These are phyloP conservation scores for Formica selysi DNA, from an alignment of 1,140 invertebrate genomes.

Conservation along the genomic window DNA sequence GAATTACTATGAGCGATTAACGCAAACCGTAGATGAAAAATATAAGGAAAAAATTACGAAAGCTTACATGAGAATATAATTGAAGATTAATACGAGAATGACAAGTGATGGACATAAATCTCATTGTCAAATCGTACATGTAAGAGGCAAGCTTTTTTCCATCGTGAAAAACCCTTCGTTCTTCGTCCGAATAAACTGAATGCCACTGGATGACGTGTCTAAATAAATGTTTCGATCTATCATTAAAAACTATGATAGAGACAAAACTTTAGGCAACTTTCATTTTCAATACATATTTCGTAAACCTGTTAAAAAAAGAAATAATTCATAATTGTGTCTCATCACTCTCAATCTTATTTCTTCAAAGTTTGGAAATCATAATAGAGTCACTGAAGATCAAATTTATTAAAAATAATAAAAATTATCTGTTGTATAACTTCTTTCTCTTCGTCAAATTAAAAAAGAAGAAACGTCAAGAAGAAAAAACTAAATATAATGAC, in stretches of 20 bases:
- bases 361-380: background rate
- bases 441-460: background rate
- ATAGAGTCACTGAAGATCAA: background rate
- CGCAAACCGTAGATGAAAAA: background rate
- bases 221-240: background rate
- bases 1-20: background rate
- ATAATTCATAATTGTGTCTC: background rate
- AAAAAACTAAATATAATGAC: background rate
- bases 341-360: background rate
- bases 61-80: background rate
- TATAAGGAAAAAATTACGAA: constrained; percentile 10
- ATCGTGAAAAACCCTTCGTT: background rate
- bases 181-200: background rate
- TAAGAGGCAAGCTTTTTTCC: constrained; percentile 3
- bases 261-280: background rate
- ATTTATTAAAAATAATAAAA: background rate
- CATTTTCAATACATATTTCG: background rate
- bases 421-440: background rate
- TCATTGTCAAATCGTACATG: background rate
- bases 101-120: constrained; percentile 34
- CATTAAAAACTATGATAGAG: background rate
- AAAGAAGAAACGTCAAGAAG: background rate
- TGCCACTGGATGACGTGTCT: background rate
- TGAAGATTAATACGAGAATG: constrained; percentile 21
- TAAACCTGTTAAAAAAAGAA: background rate